phyloP scores from a whole-genome alignment of 2,113 vertebrate species.

The chimpanzee (Pan troglodytes) region NHGRI_mPanTro3-v2.1_pri NC_072407.2:62090001-62090500 shows the following conservation, averaged over 20 bases:
- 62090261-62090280: not conserved
- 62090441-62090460: not conserved
- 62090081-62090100: not conserved
- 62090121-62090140: not conserved
- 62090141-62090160: not conserved
- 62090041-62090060: not conserved
- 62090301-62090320: not conserved
- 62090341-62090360: not conserved
- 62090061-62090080: not conserved
- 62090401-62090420: not conserved
- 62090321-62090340: not conserved
- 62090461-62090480: not conserved
- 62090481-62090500: not conserved
- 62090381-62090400: not conserved
- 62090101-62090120: not conserved
- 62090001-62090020: not conserved
- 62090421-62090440: not conserved
- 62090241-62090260: not conserved
- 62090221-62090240: not conserved
- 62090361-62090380: not conserved
- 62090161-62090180: not conserved
- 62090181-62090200: not conserved
- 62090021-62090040: not conserved
- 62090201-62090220: not conserved
- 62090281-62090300: not conserved